Base-by-base conservation (phyloP, 2,113 vertebrate genomes). In the Barnardius zonarius region DNA sequence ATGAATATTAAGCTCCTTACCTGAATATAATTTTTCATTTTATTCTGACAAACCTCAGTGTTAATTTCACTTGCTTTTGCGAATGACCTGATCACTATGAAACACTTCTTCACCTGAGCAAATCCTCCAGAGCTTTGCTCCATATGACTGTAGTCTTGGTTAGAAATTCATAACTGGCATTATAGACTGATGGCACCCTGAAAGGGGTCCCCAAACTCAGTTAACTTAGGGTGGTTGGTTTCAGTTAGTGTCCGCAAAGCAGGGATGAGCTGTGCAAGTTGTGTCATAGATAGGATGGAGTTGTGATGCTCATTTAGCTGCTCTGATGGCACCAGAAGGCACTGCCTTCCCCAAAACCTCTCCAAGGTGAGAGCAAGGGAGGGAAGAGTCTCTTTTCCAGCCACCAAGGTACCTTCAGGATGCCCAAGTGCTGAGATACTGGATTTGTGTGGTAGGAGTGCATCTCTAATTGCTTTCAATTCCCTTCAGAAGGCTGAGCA, bases 161-260 rank as follows among this genome's bases (percentile, higher is more conserved):
- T 69, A 76, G 49, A 41, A 76, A 7, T 33, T 72, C 51, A 9
- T 9, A 54, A 46, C 27, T 70, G 64, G 7, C n/a, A 13, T 70
- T 46, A 67, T 3, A 72, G 35, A 62, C 27, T 9, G 5, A 37
- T 39, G 41, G 35, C 5, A 62, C 28, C 28, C 27, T 39, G 35
- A n/a, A 90, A 72, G 51, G 16, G 12, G 27, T 51, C 10, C 22
- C 12, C 37, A 74, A 74, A 59, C 23, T 48, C 66, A 19, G 22
- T 57, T 61, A 68, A 22, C 24, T n/a, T 16, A 43, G 57, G 4
- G 5, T 2, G 1, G 31, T 44, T 64, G 23, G 13, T 84, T 70
- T 64, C 23, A 17, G 19, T 62, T 28, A 23, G 31, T 16, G 27
- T 18, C 33, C 0, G 0, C 7, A 55, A 63, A 1, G 3, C 1